Base-by-base conservation (phyloP, 2,888 invertebrate species). In the Heliothis peltigera region DNA sequence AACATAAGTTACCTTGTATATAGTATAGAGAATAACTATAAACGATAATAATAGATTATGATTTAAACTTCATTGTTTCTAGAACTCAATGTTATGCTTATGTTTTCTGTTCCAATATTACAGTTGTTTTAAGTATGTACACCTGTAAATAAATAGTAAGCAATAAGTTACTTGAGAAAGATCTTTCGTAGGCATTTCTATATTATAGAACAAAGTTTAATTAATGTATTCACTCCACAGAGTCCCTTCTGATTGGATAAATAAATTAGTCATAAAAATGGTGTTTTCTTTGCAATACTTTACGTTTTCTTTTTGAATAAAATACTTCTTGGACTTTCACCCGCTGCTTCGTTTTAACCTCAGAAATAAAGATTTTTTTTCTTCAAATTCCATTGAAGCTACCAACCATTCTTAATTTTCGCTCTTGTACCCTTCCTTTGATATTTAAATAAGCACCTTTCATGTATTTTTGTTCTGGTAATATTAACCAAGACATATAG, bases 401-500 rank as follows among this genome's bases (percentile, higher is more conserved):
- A 21, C 48, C n/a, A 42, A 25, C 21, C 2, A 17, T 42, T 47
- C 18, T 22, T 25, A 15, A 19, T 35, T 21, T 32, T 12, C 8
- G 15, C 25, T 48, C 12, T 12, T 48, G 17, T 49, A 43, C 54
- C 49, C 43, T 66, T 47, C 10, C 8, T 65, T 60, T 60, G 42
- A 52, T 18, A 25, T 44, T 48, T 48, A 43, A 55, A 51, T 51
- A n/a, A 28, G 12, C 46, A 32, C 15, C 10, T 46, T 53, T 56
- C 10, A 6, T 39, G 25, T 43, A 49, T 43, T 47, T 59, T 64
- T 54, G 18, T 0, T 43, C 22, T 58, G 39, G 42, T 44, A 47
- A 60, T 56, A 59, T 71, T 67, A 62, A 39, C 57, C 63, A 71
- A 72, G 57, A 58, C 68, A 70, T 68, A 69, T 66, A 67, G 58